A percentile compares a stretch with the other conserved stretches of the same genome.
phyloP scores from a whole-genome alignment of 2,888 invertebrate genomes.

The Mesorhabditis spiculigera region DNA sequence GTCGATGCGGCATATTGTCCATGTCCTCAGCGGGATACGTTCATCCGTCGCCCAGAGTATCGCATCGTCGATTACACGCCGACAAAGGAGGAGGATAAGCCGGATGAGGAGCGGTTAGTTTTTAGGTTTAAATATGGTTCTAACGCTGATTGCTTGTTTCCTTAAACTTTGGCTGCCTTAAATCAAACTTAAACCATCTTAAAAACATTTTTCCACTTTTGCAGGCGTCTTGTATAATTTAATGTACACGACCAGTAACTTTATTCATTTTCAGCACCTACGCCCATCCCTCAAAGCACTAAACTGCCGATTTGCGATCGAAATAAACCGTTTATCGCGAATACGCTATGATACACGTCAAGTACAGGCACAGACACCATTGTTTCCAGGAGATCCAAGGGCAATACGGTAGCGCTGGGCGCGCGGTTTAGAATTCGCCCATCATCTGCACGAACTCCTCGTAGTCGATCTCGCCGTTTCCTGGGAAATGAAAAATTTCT shows the following conservation, averaged over 20 bases:
- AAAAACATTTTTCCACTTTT: no score
- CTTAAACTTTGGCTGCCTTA: no score
- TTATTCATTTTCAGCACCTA: not conserved
- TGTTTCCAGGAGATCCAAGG: no score
- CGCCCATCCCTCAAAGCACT: not conserved
- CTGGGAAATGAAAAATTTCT: constrained; percentile 12
- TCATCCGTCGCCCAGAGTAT: not conserved
- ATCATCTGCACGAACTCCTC: constrained; percentile 41
- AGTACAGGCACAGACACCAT: no score
- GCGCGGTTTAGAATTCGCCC: constrained; percentile 14
- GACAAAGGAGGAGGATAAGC: not conserved
- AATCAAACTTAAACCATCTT: no score
- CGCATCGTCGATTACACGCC: not conserved
- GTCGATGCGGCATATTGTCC: not conserved
- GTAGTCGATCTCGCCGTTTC: constrained; percentile 49
- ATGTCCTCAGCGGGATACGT: not conserved
- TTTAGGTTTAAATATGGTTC: not conserved
- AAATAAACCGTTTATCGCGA: no score
- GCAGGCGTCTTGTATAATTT: no score
- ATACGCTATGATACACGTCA: no score
- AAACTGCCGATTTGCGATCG: no score
- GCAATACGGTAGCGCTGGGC: no score
- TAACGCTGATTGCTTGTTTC: not conserved
- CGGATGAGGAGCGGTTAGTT: not conserved
- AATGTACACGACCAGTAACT: no score